Percentiles rank a stretch among this genome's conserved stretches.
Evolutionary conservation across 2,797 vertebrate species (phyloP).

Genomic region (Cirrhinus molitorella): DNA sequence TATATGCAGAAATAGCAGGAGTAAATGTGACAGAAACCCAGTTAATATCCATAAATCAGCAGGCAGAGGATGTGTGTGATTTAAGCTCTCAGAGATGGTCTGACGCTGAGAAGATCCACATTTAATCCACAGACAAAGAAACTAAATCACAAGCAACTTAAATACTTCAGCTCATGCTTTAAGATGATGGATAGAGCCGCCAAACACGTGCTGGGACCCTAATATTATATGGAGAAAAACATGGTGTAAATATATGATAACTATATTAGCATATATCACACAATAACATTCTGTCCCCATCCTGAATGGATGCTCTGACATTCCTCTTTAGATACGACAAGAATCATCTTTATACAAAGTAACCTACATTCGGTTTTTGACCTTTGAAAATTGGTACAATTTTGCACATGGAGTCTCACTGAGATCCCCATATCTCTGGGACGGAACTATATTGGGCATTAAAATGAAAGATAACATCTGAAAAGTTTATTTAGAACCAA

Average conservation of each 20-base stretch:
- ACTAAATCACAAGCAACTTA: background rate
- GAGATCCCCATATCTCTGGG: too few species aligned
- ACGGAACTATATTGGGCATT: too few species aligned
- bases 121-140: background rate
- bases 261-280: background rate
- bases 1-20: background rate
- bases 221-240: background rate
- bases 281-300: too few species aligned
- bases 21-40: background rate
- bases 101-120: slow-evolving; percentile 10
- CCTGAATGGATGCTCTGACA: too few species aligned
- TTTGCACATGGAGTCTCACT: too few species aligned
- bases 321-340: too few species aligned
- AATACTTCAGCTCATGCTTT: background rate
- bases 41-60: slow-evolving; percentile 5
- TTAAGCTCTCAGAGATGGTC: slow-evolving; percentile 1
- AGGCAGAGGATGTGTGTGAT: background rate
- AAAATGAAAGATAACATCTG: too few species aligned
- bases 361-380: too few species aligned
- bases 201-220: background rate
- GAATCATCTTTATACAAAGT: too few species aligned
- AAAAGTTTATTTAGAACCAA: too few species aligned
- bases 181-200: background rate
- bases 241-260: background rate
- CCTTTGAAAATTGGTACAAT: too few species aligned